phyloP scores from a whole-genome alignment of 2,113 vertebrate genomes.

The Cebus imitator region DNA sequence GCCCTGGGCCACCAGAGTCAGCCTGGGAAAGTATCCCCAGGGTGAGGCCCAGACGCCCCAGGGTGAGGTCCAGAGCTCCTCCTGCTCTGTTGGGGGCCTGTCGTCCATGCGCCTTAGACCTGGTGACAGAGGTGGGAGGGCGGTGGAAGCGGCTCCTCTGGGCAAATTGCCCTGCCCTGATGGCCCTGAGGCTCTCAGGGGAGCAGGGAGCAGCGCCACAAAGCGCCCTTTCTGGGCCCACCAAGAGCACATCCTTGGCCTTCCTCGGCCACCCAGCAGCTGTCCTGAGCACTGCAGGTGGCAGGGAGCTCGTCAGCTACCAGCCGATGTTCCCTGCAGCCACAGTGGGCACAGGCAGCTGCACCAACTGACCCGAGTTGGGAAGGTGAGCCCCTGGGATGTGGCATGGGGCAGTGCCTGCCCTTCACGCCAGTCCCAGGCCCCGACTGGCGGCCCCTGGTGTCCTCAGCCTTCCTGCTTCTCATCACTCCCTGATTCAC shows the following conservation, averaged over 20 bases:
- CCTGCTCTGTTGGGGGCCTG: fast-evolving
- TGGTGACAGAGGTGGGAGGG: too few relatives aligned
- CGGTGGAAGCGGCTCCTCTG: fast-evolving
- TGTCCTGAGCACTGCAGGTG: neutral
- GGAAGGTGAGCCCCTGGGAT: fast-evolving
- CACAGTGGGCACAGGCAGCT: neutral
- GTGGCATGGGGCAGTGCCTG: neutral
- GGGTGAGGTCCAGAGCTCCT: neutral
- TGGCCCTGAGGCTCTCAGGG: neutral
- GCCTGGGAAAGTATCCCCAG: neutral
- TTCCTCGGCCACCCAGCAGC: neutral
- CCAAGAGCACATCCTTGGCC: neutral
- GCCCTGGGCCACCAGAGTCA: neutral
- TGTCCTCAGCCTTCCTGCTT: neutral
- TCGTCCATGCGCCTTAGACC: fast-evolving
- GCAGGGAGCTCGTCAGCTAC: neutral
- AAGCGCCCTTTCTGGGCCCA: neutral
- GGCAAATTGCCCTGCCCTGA: neutral
- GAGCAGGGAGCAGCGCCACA: fast-evolving
- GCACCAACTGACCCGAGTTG: fast-evolving
- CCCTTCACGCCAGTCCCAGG: neutral
- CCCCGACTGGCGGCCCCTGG: constrained; percentile 27
- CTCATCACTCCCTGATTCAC: neutral
- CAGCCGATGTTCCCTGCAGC: neutral
- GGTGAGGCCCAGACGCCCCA: neutral